Conservation (phyloP, 2,797 vertebrate species). For the Notoglanidium macrostoma region DNA sequence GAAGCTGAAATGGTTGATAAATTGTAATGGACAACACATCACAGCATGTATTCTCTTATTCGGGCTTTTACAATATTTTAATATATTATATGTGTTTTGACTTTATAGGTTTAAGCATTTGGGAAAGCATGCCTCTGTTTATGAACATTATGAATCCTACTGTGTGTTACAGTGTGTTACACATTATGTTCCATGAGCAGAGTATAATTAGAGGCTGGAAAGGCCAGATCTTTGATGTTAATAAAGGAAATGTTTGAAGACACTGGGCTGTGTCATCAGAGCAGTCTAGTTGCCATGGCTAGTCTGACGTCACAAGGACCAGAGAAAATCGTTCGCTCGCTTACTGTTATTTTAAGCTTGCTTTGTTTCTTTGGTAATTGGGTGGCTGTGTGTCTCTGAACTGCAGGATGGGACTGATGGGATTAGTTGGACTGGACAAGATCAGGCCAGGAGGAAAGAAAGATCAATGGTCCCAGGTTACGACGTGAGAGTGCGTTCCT, state of each 20-base stretch:
- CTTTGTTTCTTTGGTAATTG: conserved; percentile 66
- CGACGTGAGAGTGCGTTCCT: neutral
- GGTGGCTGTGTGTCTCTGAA: conserved; percentile 55
- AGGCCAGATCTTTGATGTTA: conserved; percentile 68
- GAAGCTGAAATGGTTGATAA: neutral
- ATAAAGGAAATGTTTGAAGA: conserved; percentile 66
- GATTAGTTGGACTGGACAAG: conserved; percentile 8
- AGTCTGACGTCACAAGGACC: conserved; percentile 66
- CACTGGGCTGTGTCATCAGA: conserved; percentile 63
- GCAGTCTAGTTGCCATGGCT: conserved; percentile 75
- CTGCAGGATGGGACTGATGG: conserved; percentile 23
- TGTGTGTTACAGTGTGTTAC: conserved; percentile 2
- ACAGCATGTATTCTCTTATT: neutral
- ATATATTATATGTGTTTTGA: neutral
- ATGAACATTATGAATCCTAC: neutral
- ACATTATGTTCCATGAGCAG: conserved; percentile 51
- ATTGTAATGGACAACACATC: neutral
- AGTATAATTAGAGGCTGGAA: conserved; percentile 33
- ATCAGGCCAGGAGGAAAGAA: conserved; percentile 11
- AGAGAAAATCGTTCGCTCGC: conserved; percentile 41
- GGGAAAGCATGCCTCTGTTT: neutral
- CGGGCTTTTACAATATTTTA: neutral
- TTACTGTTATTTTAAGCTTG: conserved; percentile 60
- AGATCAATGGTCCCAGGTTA: conserved; percentile 24
- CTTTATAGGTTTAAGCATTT: neutral